These are phyloP conservation scores for Drosophila ironensis DNA, from an alignment of 1,140 invertebrate genomes.

Conservation along the genomic window DNA sequence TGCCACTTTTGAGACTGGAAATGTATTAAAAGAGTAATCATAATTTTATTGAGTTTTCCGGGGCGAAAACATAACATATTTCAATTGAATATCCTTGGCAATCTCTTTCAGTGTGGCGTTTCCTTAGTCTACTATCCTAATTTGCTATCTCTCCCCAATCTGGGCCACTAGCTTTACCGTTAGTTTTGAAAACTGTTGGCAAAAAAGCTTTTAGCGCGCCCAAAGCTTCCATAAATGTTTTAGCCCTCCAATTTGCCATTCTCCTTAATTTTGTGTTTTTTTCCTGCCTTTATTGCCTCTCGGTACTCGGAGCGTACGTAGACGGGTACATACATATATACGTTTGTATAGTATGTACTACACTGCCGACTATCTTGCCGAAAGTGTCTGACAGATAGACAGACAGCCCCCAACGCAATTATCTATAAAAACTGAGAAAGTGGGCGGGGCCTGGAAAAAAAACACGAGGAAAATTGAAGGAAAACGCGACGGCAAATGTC, in stretches of 20 bases:
- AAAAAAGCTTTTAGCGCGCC: conserved; percentile 8
- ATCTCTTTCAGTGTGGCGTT: background rate
- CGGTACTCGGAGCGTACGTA: too few species aligned
- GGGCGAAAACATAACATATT: too few species aligned
- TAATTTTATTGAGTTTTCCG: too few species aligned
- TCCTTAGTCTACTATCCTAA: background rate
- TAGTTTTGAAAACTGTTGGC: background rate
- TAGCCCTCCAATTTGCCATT: background rate
- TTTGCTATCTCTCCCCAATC: background rate
- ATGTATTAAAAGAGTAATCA: too few species aligned
- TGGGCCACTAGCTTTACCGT: background rate
- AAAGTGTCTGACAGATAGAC: conserved; percentile 25
- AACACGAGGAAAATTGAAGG: conserved; percentile 2
- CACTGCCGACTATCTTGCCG: too few species aligned
- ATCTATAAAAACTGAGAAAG: conserved; percentile 39
- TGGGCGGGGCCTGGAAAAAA: background rate
- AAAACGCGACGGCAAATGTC: conserved; percentile 70
- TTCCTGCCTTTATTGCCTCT: background rate
- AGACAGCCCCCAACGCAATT: conserved; percentile 49
- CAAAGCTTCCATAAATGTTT: conserved; percentile 32
- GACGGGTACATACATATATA: too few species aligned
- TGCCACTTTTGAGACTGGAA: too few species aligned
- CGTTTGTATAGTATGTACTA: too few species aligned
- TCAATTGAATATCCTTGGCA: too few species aligned
- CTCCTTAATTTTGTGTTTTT: background rate